Percentiles rank a stretch among this genome's conserved stretches.
These are phyloP conservation scores for Pyxicephalus adspersus DNA, from an alignment of 2,113 vertebrate genomes.

Conservation along the genomic window DNA sequence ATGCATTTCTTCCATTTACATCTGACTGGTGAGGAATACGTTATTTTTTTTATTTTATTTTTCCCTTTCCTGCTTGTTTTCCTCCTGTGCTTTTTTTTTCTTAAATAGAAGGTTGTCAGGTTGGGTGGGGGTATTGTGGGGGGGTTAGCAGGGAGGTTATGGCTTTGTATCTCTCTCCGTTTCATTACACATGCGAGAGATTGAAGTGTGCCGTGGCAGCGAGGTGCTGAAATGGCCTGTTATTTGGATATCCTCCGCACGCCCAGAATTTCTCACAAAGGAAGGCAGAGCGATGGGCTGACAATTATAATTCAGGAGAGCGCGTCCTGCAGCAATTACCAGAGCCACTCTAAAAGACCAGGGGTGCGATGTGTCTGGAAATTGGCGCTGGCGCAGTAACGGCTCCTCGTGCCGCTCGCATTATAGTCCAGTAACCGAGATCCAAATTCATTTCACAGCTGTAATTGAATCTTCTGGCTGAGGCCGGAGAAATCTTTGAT, in stretches of 20 bases:
- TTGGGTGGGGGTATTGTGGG: not conserved
- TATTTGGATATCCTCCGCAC: conserved; percentile 47
- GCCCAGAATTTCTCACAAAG: conserved; percentile 51
- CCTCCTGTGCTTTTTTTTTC: conserved; percentile 4
- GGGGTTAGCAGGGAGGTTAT: conserved; percentile 8
- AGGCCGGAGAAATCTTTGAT: conserved; percentile 51
- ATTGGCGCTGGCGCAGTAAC: conserved; percentile 47
- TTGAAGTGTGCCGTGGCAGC: conserved; percentile 26
- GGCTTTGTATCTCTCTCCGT: conserved; percentile 24
- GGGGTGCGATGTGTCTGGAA: conserved; percentile 53
- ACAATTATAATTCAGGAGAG: conserved; percentile 54
- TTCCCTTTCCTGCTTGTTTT: not conserved
- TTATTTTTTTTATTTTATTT: conserved; percentile 31
- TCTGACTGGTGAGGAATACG: conserved; percentile 22
- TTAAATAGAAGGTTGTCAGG: conserved; percentile 6
- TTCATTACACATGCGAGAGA: conserved; percentile 36
- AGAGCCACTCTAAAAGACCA: conserved; percentile 39
- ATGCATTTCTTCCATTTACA: conserved; percentile 47
- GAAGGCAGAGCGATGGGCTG: conserved; percentile 42
- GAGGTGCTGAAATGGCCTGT: conserved; percentile 41
- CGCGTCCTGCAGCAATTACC: conserved; percentile 51
- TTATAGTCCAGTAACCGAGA: conserved; percentile 48
- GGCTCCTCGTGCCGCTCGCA: conserved; percentile 29
- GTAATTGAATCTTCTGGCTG: conserved; percentile 55
- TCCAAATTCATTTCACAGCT: conserved; percentile 57